Evolutionary conservation across 2,113 vertebrate species (phyloP), one percentile per base, ranked within the genome.

Genomic region (Benitochromis conjunctus): DNA sequence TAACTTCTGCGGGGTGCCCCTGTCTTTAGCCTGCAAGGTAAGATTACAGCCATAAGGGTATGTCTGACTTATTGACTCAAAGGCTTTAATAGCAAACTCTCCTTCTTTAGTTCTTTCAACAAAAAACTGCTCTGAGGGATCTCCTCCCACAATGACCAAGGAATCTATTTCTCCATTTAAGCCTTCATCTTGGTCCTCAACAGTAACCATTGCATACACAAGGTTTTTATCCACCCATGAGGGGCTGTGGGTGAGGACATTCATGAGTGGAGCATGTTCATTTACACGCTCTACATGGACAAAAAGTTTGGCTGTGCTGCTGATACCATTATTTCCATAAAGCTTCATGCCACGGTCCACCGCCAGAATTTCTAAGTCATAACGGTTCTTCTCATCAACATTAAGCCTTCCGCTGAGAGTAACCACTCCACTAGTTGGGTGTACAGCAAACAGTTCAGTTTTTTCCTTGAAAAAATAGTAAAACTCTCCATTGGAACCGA

Each of bases 341-440:
- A 99, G 97, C 88, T 99, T 99, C 98, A 99, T 99, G 29, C 99
- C 99, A 12, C 99, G 97, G 91, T 99, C 99, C 53, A 99, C 98
- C 1, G 99, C 99, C 90, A 98, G 91, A 91, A 99, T 97, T 92
- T 99, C 98, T 91, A 99, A 96, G 85, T 99, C 98, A 0, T 98
- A 98, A 1, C 97, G 96, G 86, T 94, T 98, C 89, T 97, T 97
- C 71, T 98, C 97, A 66, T 98, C 97, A 0, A 97, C 96, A 74
- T 99, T 97, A 57, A 99, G 94, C 26, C 96, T 97, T 9, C 98
- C 99, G 9, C 98, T 99, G 62, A 99, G 95, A 16, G 97, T 98
- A 83, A 99, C 97, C 19, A 99, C 96, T 9, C 99, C 99, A 29
- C 98, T 99, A 0, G 98, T 99, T 55, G 99, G 99, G 88, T 99